A percentile compares a stretch with the other conserved stretches of the same genome.
Conservation (phyloP, 1,140 invertebrate genomes). For the Mycetomoellerius zeteki region DNA sequence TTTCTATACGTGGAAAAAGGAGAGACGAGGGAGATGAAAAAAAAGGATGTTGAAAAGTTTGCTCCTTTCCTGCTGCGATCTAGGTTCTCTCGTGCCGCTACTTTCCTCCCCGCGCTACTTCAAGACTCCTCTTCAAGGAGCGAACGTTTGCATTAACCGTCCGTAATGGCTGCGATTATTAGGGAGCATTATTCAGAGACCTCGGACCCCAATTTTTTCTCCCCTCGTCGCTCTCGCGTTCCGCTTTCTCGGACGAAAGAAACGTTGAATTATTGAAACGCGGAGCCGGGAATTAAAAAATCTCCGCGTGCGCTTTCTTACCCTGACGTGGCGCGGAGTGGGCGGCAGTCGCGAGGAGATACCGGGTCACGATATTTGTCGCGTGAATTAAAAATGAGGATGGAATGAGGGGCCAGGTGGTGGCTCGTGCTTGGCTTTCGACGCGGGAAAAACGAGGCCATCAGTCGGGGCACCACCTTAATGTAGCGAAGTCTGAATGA, state of each 20-base stretch:
- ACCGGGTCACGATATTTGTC: constrained; percentile 81
- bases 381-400: constrained; percentile 86
- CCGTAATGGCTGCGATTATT: constrained; percentile 84
- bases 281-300: constrained; percentile 84
- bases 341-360: constrained; percentile 61
- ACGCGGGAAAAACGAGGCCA: constrained; percentile 82
- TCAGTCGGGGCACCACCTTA: constrained; percentile 81
- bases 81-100: constrained; percentile 10
- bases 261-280: constrained; percentile 84
- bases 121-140: constrained; percentile 49
- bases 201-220: constrained; percentile 74
- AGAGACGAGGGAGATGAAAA: constrained; percentile 5
- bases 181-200: constrained; percentile 83
- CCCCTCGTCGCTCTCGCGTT: constrained; percentile 48
- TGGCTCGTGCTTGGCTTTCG: constrained; percentile 57
- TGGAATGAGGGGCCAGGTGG: constrained; percentile 79
- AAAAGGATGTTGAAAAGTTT: constrained; percentile 68
- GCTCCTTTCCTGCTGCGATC: constrained; percentile 75
- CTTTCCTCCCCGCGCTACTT: constrained; percentile 13
- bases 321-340: constrained; percentile 47
- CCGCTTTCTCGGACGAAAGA: constrained; percentile 61
- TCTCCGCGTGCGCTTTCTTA: constrained; percentile 68
- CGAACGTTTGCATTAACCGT: constrained; percentile 76
- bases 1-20: constrained; percentile 48
- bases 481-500: constrained; percentile 81